Percentiles rank a stretch among this genome's conserved stretches.
Evolutionary conservation across 2,797 vertebrate species (phyloP).

Genomic region (Neostethus bicornis): DNA sequence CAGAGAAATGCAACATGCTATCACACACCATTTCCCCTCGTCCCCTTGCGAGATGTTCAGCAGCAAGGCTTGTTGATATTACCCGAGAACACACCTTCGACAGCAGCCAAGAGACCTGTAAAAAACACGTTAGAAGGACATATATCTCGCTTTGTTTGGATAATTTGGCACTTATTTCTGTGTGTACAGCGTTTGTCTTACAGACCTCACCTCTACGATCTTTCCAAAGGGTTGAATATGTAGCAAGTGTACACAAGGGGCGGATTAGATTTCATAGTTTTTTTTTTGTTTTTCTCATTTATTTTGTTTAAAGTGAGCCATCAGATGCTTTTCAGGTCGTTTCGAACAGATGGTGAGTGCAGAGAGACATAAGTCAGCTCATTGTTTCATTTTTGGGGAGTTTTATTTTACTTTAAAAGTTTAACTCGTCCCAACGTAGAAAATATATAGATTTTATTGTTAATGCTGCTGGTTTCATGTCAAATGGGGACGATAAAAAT

Average conservation of each 20-base stretch:
- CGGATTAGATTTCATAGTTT: constrained; percentile 1
- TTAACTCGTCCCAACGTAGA: too few relatives aligned
- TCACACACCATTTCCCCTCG: constrained; percentile 74
- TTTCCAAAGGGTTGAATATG: constrained; percentile 15
- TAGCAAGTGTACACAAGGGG: not conserved
- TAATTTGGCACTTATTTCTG: constrained; percentile 26
- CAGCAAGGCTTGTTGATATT: constrained; percentile 64
- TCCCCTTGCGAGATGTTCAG: constrained; percentile 68
- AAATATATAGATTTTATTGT: too few relatives aligned
- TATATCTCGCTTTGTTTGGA: constrained; percentile 66
- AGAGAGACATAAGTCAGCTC: not conserved
- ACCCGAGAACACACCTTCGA: constrained; percentile 52
- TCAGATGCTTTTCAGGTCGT: not conserved
- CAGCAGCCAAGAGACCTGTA: constrained; percentile 54
- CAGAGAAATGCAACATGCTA: constrained; percentile 68
- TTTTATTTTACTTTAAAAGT: too few relatives aligned
- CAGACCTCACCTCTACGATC: constrained; percentile 36
- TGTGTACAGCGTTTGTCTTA: constrained; percentile 17
- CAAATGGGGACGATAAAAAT: too few relatives aligned
- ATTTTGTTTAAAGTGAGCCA: not conserved
- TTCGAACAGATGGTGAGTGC: not conserved
- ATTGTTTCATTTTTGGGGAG: not conserved
- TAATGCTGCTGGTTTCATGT: too few relatives aligned
- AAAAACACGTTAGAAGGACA: constrained; percentile 45
- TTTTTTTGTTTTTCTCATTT: not conserved